Evolutionary conservation across 2,888 invertebrate genomes (phyloP), one percentile per base, ranked within the genome.

Genomic region (Emmelina monodactyla): DNA sequence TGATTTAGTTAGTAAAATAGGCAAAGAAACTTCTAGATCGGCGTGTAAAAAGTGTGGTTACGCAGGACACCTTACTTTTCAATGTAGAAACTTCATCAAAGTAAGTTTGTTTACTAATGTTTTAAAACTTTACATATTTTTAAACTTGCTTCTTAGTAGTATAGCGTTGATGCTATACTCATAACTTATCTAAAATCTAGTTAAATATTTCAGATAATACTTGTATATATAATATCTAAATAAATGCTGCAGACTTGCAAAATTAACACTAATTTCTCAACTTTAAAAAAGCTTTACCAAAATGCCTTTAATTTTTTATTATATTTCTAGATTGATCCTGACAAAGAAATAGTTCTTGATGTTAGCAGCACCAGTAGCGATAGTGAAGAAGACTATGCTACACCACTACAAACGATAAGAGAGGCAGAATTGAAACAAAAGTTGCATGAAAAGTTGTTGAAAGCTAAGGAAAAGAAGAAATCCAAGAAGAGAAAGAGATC

Each of bases 41-140:
- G 92, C 95, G 0, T 96, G 96, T 62, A 94, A 92, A 63, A 95
- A 94, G 71, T 97, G 96, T 81, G 96, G 97, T 46, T 96, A 96
- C 71, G 92, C 94, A 41, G 97, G 97, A 1, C 97, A 97, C 67
- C 82, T 97, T 51, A 97, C 97, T 10, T 97, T 91, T 66, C 97
- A 97, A 62, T 97, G 97, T 58, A 82, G 96, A 50, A 97, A 97
- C 69, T 96, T 97, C 65, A 87, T 96, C 37, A 93, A 95, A 83
- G 85, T 84, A 72, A 68, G 64, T n/a, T n/a, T n/a, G n/a, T n/a
- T n/a, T n/a, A n/a, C n/a, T 61, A 37, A 35, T 13, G 34, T 11
- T n/a, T 10, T 19, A n/a, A n/a, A n/a, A n/a, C n/a, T n/a, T n/a
- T n/a, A 14, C 10, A 5, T 6, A 16, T 12, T 9, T 14, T n/a